phyloP scores from a whole-genome alignment of 2,797 vertebrate genomes.

The Gadopsis marmoratus region DNA sequence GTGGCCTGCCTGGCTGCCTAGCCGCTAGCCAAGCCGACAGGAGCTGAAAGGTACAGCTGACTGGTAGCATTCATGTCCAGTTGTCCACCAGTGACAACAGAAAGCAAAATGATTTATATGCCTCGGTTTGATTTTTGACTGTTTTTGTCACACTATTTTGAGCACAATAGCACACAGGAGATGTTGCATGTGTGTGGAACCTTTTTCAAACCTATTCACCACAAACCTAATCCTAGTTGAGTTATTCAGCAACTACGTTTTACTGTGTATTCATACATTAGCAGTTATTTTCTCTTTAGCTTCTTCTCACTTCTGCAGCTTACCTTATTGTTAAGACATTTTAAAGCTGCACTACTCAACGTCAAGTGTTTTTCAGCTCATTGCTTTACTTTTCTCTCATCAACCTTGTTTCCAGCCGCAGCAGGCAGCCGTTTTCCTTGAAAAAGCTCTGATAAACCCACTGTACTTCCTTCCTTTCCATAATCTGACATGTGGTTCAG shows the following conservation, averaged over 20 bases:
- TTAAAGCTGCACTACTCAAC: background rate
- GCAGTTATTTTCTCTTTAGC: background rate
- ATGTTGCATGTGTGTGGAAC: background rate
- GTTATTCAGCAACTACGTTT: background rate
- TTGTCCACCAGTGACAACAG: background rate
- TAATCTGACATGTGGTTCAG: no score
- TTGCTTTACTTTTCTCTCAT: background rate
- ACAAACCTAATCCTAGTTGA: background rate
- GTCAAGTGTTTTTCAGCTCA: background rate
- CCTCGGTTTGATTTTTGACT: constrained; percentile 1
- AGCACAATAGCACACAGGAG: background rate
- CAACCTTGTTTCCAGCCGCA: background rate
- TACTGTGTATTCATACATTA: background rate
- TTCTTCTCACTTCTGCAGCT: background rate
- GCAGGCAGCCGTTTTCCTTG: background rate
- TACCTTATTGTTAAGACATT: background rate
- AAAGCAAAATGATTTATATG: constrained; percentile 35
- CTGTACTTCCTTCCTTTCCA: no score
- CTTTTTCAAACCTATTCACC: background rate
- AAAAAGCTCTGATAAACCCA: background rate
- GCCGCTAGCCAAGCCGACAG: constrained; percentile 14
- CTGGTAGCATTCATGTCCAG: constrained; percentile 11
- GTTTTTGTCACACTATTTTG: constrained; percentile 4
- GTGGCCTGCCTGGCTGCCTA: constrained; percentile 30
- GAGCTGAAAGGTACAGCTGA: constrained; percentile 36